These are phyloP conservation scores for Pipa parva DNA, from an alignment of 2,113 vertebrate genomes.

Conservation along the genomic window DNA sequence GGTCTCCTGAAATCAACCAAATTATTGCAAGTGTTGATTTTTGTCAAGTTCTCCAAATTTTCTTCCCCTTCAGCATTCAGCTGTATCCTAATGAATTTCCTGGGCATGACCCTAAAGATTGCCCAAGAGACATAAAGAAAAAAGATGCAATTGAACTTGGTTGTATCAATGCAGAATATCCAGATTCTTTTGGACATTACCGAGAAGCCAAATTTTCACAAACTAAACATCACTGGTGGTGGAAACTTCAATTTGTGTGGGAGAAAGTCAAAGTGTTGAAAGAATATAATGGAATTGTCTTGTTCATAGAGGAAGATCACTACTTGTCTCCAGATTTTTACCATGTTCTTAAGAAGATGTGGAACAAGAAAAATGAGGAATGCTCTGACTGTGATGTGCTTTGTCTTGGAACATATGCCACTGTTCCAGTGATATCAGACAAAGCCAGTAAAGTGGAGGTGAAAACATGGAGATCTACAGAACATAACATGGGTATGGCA, in stretches of 20 bases:
- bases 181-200: constrained; percentile 95
- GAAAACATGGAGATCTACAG: constrained; percentile 95
- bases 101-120: constrained; percentile 88
- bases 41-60: constrained; percentile 92
- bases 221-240: constrained; percentile 99
- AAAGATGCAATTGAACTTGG: constrained; percentile 81
- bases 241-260: constrained; percentile 98
- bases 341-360: constrained; percentile 80
- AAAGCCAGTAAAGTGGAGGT: constrained; percentile 87
- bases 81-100: constrained; percentile 93
- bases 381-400: constrained; percentile 88
- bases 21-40: constrained; percentile 83
- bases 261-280: constrained; percentile 78
- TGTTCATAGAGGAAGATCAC: constrained; percentile 94
- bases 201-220: constrained; percentile 93
- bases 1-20: constrained; percentile 87
- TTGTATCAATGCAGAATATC: constrained; percentile 93
- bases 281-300: constrained; percentile 74
- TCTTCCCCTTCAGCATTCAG: constrained; percentile 97
- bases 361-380: constrained; percentile 66
- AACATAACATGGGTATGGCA: constrained; percentile 98
- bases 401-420: constrained; percentile 81
- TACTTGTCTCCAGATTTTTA: constrained; percentile 87
- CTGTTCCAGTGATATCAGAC: constrained; percentile 69
- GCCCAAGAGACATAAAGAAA: constrained; percentile 83